Conservation (phyloP, 1,140 invertebrate species). For the Harlomillsia oculata region DNA sequence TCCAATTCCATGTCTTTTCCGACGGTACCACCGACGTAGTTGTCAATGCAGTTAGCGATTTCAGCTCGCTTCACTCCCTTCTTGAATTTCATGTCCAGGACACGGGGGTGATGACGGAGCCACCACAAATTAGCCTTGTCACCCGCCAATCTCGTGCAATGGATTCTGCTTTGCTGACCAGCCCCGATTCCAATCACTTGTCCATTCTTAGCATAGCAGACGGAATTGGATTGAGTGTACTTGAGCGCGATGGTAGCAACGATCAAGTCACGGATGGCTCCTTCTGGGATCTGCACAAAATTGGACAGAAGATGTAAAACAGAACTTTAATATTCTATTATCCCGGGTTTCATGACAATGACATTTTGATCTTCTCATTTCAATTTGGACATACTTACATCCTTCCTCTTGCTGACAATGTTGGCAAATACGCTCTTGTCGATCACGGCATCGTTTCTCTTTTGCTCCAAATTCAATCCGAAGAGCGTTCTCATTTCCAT, state of each 20-base stretch:
- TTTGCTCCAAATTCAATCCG: conserved; percentile 84
- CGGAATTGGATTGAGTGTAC: conserved; percentile 96
- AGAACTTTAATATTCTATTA: too few species aligned
- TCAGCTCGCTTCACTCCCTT: conserved; percentile 81
- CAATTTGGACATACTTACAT: conserved; percentile 40
- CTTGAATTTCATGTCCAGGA: conserved; percentile 77
- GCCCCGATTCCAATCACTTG: conserved; percentile 96
- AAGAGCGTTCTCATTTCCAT: conserved; percentile 81
- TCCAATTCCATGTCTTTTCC: conserved; percentile 63
- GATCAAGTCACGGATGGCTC: conserved; percentile 77
- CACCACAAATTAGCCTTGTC: conserved; percentile 89
- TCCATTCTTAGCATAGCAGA: conserved; percentile 82
- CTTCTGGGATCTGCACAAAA: conserved; percentile 52
- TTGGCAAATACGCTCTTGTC: conserved; percentile 69
- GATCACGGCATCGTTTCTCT: conserved; percentile 80
- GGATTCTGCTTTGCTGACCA: conserved; percentile 94
- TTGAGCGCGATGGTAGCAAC: conserved; percentile 94
- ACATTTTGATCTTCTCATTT: not conserved
- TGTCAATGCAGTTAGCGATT: conserved; percentile 91
- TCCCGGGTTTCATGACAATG: too few species aligned
- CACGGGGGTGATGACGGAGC: conserved; percentile 84
- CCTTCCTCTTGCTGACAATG: conserved; percentile 63
- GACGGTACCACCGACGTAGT: conserved; percentile 82
- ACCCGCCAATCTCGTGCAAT: conserved; percentile 91
- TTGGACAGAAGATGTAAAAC: too few species aligned